A percentile compares a stretch with the other conserved stretches of the same genome.
These are phyloP conservation scores for Montipora capitata DNA, from an alignment of 92 coral and sea anemone species.

Conservation along the genomic window DNA sequence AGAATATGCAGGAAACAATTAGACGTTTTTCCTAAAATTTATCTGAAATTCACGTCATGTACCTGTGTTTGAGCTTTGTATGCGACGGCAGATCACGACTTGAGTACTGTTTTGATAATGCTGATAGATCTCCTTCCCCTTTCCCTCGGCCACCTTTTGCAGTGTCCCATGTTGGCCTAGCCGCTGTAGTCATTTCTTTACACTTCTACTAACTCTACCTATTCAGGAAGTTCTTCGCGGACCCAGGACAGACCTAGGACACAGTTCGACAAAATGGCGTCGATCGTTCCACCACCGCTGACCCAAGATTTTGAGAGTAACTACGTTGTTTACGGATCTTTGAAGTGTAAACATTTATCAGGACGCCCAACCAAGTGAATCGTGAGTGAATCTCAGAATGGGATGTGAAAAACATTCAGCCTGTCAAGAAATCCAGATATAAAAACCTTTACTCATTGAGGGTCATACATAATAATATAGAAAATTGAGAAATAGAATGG, in stretches of 20 bases:
- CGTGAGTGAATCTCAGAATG: too few relatives aligned
- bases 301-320: not conserved
- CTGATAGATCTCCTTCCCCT: conserved; percentile 97
- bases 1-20: too few relatives aligned
- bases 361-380: not conserved
- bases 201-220: not conserved
- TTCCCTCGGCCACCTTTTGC: conserved; percentile 98
- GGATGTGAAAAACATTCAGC: too few relatives aligned
- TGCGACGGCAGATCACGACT: conserved; percentile 98
- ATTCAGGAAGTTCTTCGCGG: not conserved
- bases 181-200: conserved; percentile 93
- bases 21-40: too few relatives aligned
- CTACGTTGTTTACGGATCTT: not conserved
- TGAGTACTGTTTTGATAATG: conserved; percentile 97
- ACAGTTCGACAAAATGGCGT: conserved; percentile 28
- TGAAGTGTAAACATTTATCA: not conserved
- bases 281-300: conserved; percentile 15
- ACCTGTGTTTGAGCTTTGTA: conserved; percentile 98
- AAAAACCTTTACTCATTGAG: too few relatives aligned
- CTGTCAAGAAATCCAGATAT: too few relatives aligned
- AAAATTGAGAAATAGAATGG: too few relatives aligned
- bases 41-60: not conserved
- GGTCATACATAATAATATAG: too few relatives aligned
- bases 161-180: conserved; percentile 99
- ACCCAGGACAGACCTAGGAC: too few relatives aligned